Base-by-base conservation (phyloP, 2,888 invertebrate genomes). In the Macroteleia sp. region DNA sequence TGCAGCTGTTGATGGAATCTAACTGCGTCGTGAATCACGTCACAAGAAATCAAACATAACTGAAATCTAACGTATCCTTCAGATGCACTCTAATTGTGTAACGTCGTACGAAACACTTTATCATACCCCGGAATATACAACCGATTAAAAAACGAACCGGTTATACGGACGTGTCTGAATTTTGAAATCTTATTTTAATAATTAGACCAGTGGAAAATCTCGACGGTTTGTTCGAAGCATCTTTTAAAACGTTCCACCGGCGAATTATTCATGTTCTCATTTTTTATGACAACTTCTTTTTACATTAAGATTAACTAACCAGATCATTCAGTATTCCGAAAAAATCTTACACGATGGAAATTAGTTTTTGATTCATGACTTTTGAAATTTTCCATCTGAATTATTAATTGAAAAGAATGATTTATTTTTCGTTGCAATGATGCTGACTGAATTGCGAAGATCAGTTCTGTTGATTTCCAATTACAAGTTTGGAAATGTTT, bases 11-110 rank as follows among this genome's bases (percentile, higher is more conserved):
- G 59, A n/a, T 0, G 12, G 14, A 4, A 42, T 52, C 28, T 41
- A 39, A 67, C 67, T 67, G 44, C 46, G 46, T 12, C 50, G 41
- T 19, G 17, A 48, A 69, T 28, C 70, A 34, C 71, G 56, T 62
- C 71, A 46, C 22, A 20, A 36, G 46, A 46, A 46, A 22, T 10
- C 54, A 50, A 44, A 71, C 71, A 52, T 41, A 52, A 52, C 41
- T 62, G 50, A 62, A 62, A 30, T 50, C 36, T 46, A 48, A 36
- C 46, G 61, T 48, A 48, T 46, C 44, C 22, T 36, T 20, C 48
- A 6, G 36, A 50, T 32, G 52, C 5, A 42, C 16, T 36, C 42
- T 14, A 52, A 50, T 50, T 64, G 52, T 64, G 20, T 14, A 52
- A 20, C 22, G 62, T 14, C 10, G 17, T 10, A 28, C 34, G 14